Evolutionary conservation across 2,888 invertebrate genomes (phyloP).

Genomic region (Cheilosia vulpina): DNA sequence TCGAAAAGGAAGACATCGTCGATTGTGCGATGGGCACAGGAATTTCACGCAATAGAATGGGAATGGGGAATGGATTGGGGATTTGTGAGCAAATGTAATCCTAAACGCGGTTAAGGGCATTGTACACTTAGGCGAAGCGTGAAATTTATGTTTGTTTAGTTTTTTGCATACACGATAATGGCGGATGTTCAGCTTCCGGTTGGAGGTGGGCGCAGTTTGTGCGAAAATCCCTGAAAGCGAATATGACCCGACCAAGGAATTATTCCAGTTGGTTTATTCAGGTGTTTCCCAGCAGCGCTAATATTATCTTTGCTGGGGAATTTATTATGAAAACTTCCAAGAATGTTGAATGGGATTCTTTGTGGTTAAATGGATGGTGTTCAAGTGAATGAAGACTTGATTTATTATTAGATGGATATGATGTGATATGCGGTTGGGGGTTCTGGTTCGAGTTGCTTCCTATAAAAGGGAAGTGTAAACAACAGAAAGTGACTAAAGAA

Average conservation of each 20-base stretch:
- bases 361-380: slow-evolving; percentile 34
- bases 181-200: slow-evolving; percentile 73
- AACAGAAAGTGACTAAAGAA: too few relatives aligned
- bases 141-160: slow-evolving; percentile 31
- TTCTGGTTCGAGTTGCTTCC: not conserved
- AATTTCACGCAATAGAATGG: slow-evolving; percentile 66
- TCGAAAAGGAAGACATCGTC: slow-evolving; percentile 37
- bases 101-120: slow-evolving; percentile 71
- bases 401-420: slow-evolving; percentile 35
- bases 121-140: slow-evolving; percentile 54
- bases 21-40: slow-evolving; percentile 48
- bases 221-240: slow-evolving; percentile 47
- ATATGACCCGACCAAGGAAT: slow-evolving; percentile 61
- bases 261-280: slow-evolving; percentile 62
- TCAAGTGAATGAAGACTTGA: slow-evolving; percentile 25
- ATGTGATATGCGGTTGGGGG: not conserved
- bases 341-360: slow-evolving; percentile 50
- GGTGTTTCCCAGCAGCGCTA: slow-evolving; percentile 58
- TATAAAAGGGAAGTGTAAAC: too few relatives aligned
- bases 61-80: slow-evolving; percentile 50
- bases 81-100: slow-evolving; percentile 60
- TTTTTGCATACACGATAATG: slow-evolving; percentile 42
- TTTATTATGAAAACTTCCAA: slow-evolving; percentile 57
- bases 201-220: slow-evolving; percentile 62
- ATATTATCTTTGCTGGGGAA: slow-evolving; percentile 48